Evolutionary conservation across 2,888 invertebrate species (phyloP), one percentile per base, ranked within the genome.

Genomic region (Rhagonycha fulva): DNA sequence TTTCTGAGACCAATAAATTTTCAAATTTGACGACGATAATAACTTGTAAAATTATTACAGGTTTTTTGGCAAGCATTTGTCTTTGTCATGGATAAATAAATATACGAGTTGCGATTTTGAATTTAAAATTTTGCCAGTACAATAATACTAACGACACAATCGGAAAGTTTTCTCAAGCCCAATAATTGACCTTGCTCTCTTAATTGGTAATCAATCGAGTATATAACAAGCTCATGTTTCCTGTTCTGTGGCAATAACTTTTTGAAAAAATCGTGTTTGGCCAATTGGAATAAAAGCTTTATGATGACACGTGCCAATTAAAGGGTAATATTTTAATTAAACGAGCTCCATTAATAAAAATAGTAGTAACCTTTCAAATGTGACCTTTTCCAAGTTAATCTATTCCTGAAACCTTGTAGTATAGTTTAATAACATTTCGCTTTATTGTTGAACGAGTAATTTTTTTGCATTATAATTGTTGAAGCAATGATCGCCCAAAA

Each of bases 391-490:
- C 9, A 23, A 66, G 63, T 26, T 66, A 66, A 66, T 66, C 63
- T 24, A 66, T 66, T 66, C 23, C 26, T 66, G 63, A 23, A 66
- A 66, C 63, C 63, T 66, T 66, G 63, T 24, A 66, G 63, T 66
- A 66, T 66, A 66, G 63, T 66, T 66, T 66, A 66, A 66, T 66
- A 66, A 66, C 63, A 66, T 66, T 66, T 66, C 26, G 24, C n/a
- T 66, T 26, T 66, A 66, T 66, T 66, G 63, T 66, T 66, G 5
- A n/a, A 66, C 23, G 24, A 66, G 63, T 7, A 47, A 47, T 47
- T 47, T 47, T 30, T 47, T 47, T 47, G 47, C 47, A 47, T 47
- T 47, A 47, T 47, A 47, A 47, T 47, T 47, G n/a, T 47, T 47
- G 47, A 47, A 47, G 47, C 47, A 47, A 47, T 47, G 47, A 47